These are phyloP conservation scores for Cyaniris semiargus DNA, from an alignment of 2,888 invertebrate species.

Conservation along the genomic window DNA sequence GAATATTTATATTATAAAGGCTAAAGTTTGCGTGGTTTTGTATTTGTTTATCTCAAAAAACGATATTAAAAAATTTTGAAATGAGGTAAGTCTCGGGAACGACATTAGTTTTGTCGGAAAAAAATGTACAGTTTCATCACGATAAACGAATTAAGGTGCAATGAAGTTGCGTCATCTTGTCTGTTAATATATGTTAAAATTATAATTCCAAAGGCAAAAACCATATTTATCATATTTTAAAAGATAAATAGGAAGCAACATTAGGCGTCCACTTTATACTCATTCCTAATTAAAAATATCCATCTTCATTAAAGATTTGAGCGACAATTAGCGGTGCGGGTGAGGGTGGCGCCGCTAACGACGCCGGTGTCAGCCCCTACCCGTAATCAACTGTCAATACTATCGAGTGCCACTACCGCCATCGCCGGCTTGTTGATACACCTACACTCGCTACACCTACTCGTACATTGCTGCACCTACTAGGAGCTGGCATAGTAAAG, in stretches of 20 bases:
- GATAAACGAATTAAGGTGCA: too few relatives aligned
- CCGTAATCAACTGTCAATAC: background rate
- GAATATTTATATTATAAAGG: too few relatives aligned
- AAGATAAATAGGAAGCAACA: background rate
- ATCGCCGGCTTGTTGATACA: background rate
- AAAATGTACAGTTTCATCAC: too few relatives aligned
- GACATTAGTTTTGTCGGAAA: too few relatives aligned
- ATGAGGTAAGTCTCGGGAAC: too few relatives aligned
- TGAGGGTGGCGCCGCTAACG: background rate
- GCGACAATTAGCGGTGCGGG: background rate
- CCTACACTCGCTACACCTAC: too few relatives aligned
- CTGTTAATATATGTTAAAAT: background rate
- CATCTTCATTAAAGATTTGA: conserved; percentile 14
- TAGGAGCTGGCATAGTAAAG: too few relatives aligned
- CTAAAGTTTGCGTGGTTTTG: too few relatives aligned
- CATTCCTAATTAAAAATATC: conserved; percentile 10
- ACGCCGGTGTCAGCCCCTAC: background rate
- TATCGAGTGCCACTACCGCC: conserved; percentile 8
- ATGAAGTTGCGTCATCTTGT: background rate
- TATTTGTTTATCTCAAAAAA: too few relatives aligned
- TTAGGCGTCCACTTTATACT: background rate
- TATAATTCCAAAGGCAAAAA: background rate
- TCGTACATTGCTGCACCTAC: too few relatives aligned
- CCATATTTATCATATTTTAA: background rate
- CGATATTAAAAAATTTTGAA: too few relatives aligned